Evolutionary conservation across 2,113 vertebrate species (phyloP), one percentile per base, ranked within the genome.

Genomic region (Atractosteus spatula): DNA sequence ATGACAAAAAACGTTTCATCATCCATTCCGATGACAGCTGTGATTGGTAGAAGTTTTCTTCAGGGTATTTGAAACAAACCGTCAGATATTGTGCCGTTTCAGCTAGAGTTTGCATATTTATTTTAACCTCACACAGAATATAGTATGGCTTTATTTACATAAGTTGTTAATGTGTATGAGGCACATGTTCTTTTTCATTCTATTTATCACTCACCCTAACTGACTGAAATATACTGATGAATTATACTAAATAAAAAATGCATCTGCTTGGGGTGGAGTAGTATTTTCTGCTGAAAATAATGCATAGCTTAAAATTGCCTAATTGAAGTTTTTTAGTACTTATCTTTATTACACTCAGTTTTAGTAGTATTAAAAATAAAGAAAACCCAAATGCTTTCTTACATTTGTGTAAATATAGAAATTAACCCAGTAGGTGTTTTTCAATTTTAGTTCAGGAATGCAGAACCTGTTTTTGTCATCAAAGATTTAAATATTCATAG

Each of bases 11-110:
- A 85, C 80, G 51, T 78, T 85, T 77, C 75, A 80, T 85, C 82
- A 80, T 86, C 73, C 76, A 71, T 86, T 71, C 79, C 64, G 76
- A 57, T 80, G 84, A 88, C 84, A 85, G 77, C 85, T 88, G 86
- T 89, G 84, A 87, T 86, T 86, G 84, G 82, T 84, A 84, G 74
- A 83, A 78, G 69, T 86, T 87, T 88, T 84, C 85, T 86, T 82
- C 62, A 65, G 80, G 81, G 81, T 77, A 47, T 82, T 86, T 76
- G 47, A 59, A 80, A 74, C 69, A 89, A 87, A 85, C 71, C 68
- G 78, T 74, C 82, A 67, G 79, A 86, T 83, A 88, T 84, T 85
- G 74, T 84, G 79, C 77, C 85, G 74, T 75, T 73, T 44, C 42
- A 43, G 42, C 41, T 66, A 14, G 43, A 41, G 82, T 90, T 85